phyloP scores from a whole-genome alignment of 2,797 vertebrate species.

The Chelonia mydas region DNA sequence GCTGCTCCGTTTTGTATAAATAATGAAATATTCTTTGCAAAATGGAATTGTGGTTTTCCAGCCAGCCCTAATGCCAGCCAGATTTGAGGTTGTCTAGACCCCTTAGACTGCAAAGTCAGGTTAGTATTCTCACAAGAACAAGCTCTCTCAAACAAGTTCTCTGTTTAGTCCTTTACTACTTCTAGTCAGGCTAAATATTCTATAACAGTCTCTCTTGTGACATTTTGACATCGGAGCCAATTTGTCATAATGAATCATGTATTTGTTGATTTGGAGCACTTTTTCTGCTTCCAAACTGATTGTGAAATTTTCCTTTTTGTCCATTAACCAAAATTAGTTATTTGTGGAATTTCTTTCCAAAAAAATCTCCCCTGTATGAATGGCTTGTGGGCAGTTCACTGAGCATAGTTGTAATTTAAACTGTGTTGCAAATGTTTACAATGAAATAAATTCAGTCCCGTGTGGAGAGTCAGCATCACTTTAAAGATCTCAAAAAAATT shows the following conservation, averaged over 20 bases:
- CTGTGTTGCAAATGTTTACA: conserved; percentile 17
- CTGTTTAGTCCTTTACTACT: conserved; percentile 3
- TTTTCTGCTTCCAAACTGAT: conserved; percentile 15
- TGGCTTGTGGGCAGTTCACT: background rate
- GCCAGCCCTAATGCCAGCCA: background rate
- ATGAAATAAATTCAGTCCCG: background rate
- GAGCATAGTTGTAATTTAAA: conserved; percentile 55
- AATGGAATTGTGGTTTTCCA: background rate
- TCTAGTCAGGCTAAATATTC: conserved; percentile 67
- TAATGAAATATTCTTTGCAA: background rate
- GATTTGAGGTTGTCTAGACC: conserved; percentile 68
- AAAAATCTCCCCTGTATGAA: background rate
- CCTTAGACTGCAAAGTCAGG: conserved; percentile 70
- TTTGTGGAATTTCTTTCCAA: background rate
- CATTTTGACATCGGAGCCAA: conserved; percentile 54
- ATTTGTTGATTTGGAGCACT: conserved; percentile 68
- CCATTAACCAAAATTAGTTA: conserved; percentile 16
- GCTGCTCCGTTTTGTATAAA: background rate
- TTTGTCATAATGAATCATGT: conserved; percentile 68
- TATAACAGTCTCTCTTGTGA: conserved; percentile 54
- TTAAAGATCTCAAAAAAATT: accelerated
- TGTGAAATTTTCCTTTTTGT: conserved; percentile 1
- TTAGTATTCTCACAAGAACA: conserved; percentile 71
- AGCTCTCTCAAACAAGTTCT: conserved; percentile 59
- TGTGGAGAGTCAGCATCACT: background rate